These are phyloP conservation scores for Stichodactyla mertensii DNA, from an alignment of 64 coral and sea anemone genomes.

Conservation along the genomic window DNA sequence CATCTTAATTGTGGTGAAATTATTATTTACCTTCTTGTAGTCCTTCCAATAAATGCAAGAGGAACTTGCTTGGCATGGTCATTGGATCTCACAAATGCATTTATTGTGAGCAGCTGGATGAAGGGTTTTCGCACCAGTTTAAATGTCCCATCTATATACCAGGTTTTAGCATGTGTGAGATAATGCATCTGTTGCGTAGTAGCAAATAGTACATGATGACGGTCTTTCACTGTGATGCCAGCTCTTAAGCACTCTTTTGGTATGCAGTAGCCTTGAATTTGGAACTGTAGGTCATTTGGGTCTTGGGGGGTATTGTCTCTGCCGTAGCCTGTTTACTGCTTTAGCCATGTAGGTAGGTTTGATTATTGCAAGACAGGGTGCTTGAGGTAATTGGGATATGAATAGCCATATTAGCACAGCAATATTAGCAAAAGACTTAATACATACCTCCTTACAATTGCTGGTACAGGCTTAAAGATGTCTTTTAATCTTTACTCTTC, in stretches of 20 bases:
- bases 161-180: neutral
- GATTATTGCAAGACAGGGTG: too few species aligned
- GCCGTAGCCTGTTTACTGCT: too few species aligned
- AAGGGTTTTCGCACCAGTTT: neutral
- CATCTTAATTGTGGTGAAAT: too few species aligned
- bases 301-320: too few species aligned
- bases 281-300: neutral
- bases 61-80: neutral
- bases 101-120: neutral
- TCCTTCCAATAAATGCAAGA: neutral
- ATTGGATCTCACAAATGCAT: neutral
- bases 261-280: neutral
- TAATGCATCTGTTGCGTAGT: neutral
- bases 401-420: too few species aligned
- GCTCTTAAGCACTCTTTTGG: constrained; percentile 14
- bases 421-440: too few species aligned
- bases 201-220: constrained; percentile 14
- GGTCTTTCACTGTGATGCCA: neutral
- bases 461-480: too few species aligned
- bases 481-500: too few species aligned
- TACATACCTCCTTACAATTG: too few species aligned
- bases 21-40: neutral
- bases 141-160: constrained; percentile 15
- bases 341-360: too few species aligned
- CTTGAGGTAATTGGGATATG: too few species aligned